Conservation (phyloP, 2,797 vertebrate genomes). For the Anomalospiza imberbis region DNA sequence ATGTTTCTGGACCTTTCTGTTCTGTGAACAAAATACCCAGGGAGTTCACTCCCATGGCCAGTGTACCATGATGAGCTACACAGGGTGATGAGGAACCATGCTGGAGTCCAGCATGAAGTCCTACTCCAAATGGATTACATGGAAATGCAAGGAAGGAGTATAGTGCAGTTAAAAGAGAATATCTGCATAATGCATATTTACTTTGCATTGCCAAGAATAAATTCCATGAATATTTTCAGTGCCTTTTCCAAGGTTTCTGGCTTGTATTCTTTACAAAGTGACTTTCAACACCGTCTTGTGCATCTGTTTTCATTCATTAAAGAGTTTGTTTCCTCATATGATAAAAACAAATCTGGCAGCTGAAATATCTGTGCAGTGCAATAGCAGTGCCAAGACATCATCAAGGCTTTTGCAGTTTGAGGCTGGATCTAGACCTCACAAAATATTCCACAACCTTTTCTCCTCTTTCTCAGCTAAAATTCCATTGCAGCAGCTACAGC, state of each 20-base stretch:
- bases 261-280: background rate
- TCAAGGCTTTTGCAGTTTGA: background rate
- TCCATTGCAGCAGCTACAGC: background rate
- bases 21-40: background rate
- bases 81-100: background rate
- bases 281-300: background rate
- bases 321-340: background rate
- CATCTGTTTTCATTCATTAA: constrained; percentile 30
- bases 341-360: background rate
- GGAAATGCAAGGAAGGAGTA: background rate
- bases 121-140: background rate
- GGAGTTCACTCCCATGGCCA: background rate
- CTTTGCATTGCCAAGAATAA: constrained; percentile 21
- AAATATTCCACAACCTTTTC: background rate
- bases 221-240: constrained; percentile 11
- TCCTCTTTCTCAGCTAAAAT: background rate
- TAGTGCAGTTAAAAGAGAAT: background rate
- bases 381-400: background rate
- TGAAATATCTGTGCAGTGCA: background rate
- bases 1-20: background rate
- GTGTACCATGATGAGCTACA: accelerated
- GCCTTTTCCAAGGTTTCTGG: constrained; percentile 11
- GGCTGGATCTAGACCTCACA: background rate
- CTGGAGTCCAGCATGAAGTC: background rate
- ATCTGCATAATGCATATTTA: background rate